phyloP scores from a whole-genome alignment of 1,140 invertebrate species.

The Aradophagus sp. region DNA sequence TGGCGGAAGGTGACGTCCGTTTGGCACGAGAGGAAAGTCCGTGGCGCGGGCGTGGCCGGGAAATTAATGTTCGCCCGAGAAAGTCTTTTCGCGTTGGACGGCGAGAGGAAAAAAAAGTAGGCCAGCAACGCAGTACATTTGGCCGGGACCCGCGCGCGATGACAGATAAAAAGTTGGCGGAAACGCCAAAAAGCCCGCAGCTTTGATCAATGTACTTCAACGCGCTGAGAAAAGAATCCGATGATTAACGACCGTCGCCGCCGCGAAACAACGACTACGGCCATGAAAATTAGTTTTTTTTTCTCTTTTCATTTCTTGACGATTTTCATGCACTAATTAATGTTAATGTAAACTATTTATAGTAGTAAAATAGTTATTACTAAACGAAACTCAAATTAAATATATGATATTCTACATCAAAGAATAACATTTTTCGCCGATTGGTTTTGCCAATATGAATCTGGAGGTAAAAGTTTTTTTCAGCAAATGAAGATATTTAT shows the following conservation, averaged over 20 bases:
- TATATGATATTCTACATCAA: no score
- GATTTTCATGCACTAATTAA: no score
- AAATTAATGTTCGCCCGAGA: conserved; percentile 54
- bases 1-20: conserved; percentile 40
- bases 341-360: no score
- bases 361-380: no score
- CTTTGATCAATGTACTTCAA: conserved; percentile 54
- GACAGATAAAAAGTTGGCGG: conserved; percentile 55
- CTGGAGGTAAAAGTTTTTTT: no score
- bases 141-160: conserved; percentile 27
- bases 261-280: conserved; percentile 33
- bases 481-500: no score
- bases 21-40: conserved; percentile 35
- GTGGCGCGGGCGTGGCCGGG: conserved; percentile 44
- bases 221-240: conserved; percentile 38
- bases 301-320: no score
- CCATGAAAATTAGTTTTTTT: conserved; percentile 38
- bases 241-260: conserved; percentile 39
- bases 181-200: conserved; percentile 50
- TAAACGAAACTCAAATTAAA: no score
- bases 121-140: conserved; percentile 45
- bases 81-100: conserved; percentile 53
- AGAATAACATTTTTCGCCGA: no score
- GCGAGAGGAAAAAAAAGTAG: conserved; percentile 54
- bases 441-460: no score